These are phyloP conservation scores for Drosophila lowei DNA, from an alignment of 1,140 invertebrate genomes.

Conservation along the genomic window DNA sequence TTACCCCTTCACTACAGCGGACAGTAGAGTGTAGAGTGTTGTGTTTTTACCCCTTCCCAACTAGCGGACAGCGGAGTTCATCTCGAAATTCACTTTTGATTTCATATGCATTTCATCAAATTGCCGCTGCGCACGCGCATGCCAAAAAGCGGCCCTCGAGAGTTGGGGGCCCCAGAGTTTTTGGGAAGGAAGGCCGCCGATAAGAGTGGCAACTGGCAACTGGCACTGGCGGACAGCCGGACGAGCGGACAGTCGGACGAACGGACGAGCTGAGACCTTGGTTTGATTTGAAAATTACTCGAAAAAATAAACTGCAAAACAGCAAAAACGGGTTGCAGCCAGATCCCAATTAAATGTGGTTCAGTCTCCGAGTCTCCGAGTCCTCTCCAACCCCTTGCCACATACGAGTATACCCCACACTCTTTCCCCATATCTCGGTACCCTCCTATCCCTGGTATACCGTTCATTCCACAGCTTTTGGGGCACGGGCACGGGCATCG, in stretches of 20 bases:
- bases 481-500: conserved; percentile 10
- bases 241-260: conserved; percentile 23
- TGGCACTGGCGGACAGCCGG: conserved; percentile 19
- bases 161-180: not conserved
- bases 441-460: not conserved
- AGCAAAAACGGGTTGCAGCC: conserved; percentile 56
- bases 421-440: not conserved
- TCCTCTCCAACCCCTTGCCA: not conserved
- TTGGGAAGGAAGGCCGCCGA: conserved; percentile 9
- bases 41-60: too few species aligned
- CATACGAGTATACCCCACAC: too few species aligned
- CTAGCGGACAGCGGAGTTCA: not conserved
- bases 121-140: conserved; percentile 77
- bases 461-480: not conserved
- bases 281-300: conserved; percentile 80
- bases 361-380: conserved; percentile 24
- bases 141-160: conserved; percentile 23
- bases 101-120: conserved; percentile 81
- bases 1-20: too few species aligned
- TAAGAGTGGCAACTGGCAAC: conserved; percentile 22
- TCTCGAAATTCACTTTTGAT: conserved; percentile 78
- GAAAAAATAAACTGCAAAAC: conserved; percentile 35
- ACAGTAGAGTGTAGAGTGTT: too few species aligned
- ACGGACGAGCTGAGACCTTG: conserved; percentile 51
- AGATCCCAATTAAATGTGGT: conserved; percentile 70